A percentile compares a stretch with the other conserved stretches of the same genome.
phyloP scores from a whole-genome alignment of 2,797 vertebrate genomes.

The Myotis planiceps region DNA sequence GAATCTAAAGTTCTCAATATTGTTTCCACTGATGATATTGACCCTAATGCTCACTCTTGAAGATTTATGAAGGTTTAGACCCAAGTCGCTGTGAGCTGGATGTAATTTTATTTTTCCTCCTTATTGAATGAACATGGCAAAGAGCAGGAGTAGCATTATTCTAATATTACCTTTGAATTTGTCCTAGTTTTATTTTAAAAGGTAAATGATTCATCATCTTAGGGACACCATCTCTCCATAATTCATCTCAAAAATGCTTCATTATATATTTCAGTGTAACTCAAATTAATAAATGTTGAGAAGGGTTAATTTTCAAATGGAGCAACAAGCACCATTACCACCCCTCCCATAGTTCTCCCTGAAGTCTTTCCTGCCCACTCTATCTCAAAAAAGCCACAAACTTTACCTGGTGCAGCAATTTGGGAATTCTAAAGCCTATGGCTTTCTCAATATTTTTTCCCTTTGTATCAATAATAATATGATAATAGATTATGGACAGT shows the following conservation, averaged over 20 bases:
- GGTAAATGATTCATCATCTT: not conserved
- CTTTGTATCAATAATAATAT: not conserved
- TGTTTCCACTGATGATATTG: not conserved
- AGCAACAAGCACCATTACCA: not conserved
- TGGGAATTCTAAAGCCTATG: not conserved
- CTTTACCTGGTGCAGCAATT: not conserved
- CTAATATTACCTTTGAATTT: not conserved
- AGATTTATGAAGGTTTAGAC: not conserved
- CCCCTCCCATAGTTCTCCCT: not conserved
- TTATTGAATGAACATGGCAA: not conserved
- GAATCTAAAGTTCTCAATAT: not conserved
- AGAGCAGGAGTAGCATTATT: not conserved
- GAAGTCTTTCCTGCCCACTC: not conserved
- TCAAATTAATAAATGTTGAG: not conserved
- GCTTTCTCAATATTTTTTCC: not conserved
- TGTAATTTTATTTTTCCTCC: not conserved
- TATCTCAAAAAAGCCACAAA: not conserved
- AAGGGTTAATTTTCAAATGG: not conserved
- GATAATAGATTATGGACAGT: not conserved
- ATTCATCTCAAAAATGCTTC: not conserved
- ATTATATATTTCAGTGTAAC: not conserved
- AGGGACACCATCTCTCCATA: not conserved
- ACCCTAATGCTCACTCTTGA: not conserved
- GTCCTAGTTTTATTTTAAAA: constrained; percentile 12
- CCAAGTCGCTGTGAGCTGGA: not conserved